Evolutionary conservation across 2,797 vertebrate species (phyloP).

Genomic region (Anniella stebbinsi): DNA sequence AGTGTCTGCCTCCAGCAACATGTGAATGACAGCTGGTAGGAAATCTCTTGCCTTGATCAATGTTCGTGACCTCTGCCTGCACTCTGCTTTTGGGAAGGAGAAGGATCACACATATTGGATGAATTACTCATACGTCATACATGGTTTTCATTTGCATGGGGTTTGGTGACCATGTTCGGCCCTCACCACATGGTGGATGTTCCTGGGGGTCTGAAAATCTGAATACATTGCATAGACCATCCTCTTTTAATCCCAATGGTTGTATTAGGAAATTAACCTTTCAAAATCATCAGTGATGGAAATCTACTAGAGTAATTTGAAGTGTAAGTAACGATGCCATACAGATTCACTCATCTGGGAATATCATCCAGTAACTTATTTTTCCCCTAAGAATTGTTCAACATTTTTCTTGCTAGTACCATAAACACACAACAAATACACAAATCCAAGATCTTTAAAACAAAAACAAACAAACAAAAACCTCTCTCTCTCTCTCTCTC

Average conservation of each 20-base stretch:
- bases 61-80: not conserved
- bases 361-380: slow-evolving; percentile 75
- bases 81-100: not conserved
- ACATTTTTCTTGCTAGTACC: slow-evolving; percentile 81
- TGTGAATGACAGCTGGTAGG: not conserved
- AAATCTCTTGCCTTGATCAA: not conserved
- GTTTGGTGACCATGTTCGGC: not conserved
- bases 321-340: slow-evolving; percentile 76
- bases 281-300: slow-evolving; percentile 51
- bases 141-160: not conserved
- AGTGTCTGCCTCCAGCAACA: too few species aligned
- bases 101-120: not conserved
- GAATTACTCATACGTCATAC: not conserved
- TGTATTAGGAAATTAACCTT: slow-evolving; percentile 41
- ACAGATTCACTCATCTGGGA: slow-evolving; percentile 73
- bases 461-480: slow-evolving; percentile 60
- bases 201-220: not conserved
- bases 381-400: slow-evolving; percentile 74
- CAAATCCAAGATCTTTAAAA: slow-evolving; percentile 79
- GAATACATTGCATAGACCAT: not conserved
- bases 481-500: slow-evolving; percentile 53
- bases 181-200: not conserved
- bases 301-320: slow-evolving; percentile 70
- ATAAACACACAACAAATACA: slow-evolving; percentile 74
- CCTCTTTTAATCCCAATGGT: not conserved